phyloP scores from a whole-genome alignment of 2,113 vertebrate genomes.

The Gallinago undulata region DNA sequence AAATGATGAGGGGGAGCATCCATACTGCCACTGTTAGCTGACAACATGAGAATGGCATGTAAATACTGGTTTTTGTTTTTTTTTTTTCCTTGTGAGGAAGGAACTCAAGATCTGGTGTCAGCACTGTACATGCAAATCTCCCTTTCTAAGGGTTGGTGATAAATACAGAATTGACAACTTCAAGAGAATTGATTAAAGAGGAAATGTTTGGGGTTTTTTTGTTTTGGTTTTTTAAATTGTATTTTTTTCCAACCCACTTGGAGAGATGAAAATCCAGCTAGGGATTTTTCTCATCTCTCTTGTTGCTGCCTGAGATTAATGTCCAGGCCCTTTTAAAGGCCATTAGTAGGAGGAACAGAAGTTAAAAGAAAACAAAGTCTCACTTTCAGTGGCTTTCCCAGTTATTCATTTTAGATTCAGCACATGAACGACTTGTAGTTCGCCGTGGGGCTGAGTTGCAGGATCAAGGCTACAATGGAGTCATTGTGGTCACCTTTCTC shows the following conservation, averaged over 20 bases:
- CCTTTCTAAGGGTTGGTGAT: background rate
- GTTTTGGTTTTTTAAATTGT: background rate
- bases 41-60: background rate
- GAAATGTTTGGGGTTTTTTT: background rate
- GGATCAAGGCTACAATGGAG: slow-evolving; percentile 48
- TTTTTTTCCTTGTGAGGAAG: background rate
- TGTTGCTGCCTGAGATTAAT: background rate
- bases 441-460: background rate
- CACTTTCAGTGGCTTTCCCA: slow-evolving; percentile 14
- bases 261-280: background rate
- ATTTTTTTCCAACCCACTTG: background rate
- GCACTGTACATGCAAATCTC: background rate
- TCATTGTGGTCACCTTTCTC: slow-evolving; percentile 56
- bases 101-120: background rate
- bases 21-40: background rate
- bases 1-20: background rate
- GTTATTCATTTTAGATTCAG: slow-evolving; percentile 42
- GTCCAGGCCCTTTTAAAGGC: background rate
- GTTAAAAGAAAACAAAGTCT: slow-evolving; percentile 31
- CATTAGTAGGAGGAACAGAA: background rate
- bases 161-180: background rate
- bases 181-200: background rate
- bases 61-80: background rate
- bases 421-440: background rate
- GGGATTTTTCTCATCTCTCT: background rate